Base-by-base conservation (phyloP, 2,797 vertebrate species). In the Periparus ater region DNA sequence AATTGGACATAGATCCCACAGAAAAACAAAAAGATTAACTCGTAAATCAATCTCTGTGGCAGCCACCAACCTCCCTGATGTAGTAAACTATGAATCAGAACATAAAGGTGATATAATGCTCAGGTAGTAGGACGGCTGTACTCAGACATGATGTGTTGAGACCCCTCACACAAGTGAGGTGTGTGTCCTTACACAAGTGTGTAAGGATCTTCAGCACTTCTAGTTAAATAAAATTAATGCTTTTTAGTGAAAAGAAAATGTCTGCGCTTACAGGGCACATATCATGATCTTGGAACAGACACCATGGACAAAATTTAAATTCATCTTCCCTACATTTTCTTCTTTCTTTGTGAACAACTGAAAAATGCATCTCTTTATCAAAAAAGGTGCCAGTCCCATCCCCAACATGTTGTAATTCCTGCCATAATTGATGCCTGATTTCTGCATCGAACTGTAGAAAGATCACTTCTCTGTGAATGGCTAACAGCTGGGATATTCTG, bases 361-460 rank as follows among this genome's bases (percentile, higher is more conserved):
- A 20, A 71, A 27, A 76, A 66, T 45, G 8, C 1, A 2, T 17
- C 20, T 40, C 38, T 67, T 55, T 75, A 47, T 48, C 9, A 32
- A 45, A 81, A 60, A 84, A 47, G 8, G 4, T 75, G 9, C 22
- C 55, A 42, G 23, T 62, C 38, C 29, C 38, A 27, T 32, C 14
- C 32, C 34, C 32, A 34, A 25, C 13, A 68, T 19, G 8, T 62
- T 36, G 26, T 32, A 67, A 57, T 47, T 88, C 94, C 88, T 96
- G 98, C 98, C 89, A 60, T 96, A 98, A 96, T 22, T 91, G 92
- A 82, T 97, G 96, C 62, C 97, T 96, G 42, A 98, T 82, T 6
- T 98, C 97, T 3, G 96, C 68, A 10, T 98, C 95, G 11, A 98
- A 98, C 88, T 98, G 97, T 90, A 98, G 96, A 89, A 98, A 95